A percentile compares a stretch with the other conserved stretches of the same genome.
These are phyloP conservation scores for Macrotrachela quadricornifera DNA, from an alignment of 1,140 invertebrate genomes.

Conservation along the genomic window DNA sequence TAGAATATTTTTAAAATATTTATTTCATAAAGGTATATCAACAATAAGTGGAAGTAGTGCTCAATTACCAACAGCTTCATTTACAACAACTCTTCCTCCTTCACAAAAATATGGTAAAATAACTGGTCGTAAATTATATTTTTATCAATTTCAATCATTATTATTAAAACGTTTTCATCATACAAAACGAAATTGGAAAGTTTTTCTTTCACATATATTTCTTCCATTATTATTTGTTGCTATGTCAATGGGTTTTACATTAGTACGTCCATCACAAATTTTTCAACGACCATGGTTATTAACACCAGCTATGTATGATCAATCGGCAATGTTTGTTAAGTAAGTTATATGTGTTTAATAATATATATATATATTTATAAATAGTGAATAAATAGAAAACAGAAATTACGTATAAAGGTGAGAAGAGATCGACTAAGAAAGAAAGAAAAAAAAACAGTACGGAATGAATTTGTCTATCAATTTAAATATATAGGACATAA, in stretches of 20 bases:
- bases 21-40: no score
- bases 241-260: slow-evolving; percentile 16
- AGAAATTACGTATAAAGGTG: no score
- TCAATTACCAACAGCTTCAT: no score
- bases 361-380: not conserved
- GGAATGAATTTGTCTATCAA: no score
- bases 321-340: not conserved
- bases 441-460: no score
- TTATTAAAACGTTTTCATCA: slow-evolving; percentile 23
- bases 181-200: slow-evolving; percentile 19
- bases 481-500: no score
- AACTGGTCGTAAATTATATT: slow-evolving; percentile 4
- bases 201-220: slow-evolving; percentile 16
- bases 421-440: no score
- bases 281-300: not conserved
- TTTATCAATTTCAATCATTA: slow-evolving; percentile 16
- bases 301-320: not conserved
- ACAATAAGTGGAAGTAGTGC: no score
- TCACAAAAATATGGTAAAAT: not conserved
- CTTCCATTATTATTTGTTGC: slow-evolving; percentile 18
- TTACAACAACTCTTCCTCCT: not conserved
- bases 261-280: slow-evolving; percentile 12
- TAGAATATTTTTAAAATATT: no score
- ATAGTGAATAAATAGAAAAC: no score
- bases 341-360: no score